Base-by-base conservation (phyloP, 2,113 vertebrate species). In the Stegastes partitus region DNA sequence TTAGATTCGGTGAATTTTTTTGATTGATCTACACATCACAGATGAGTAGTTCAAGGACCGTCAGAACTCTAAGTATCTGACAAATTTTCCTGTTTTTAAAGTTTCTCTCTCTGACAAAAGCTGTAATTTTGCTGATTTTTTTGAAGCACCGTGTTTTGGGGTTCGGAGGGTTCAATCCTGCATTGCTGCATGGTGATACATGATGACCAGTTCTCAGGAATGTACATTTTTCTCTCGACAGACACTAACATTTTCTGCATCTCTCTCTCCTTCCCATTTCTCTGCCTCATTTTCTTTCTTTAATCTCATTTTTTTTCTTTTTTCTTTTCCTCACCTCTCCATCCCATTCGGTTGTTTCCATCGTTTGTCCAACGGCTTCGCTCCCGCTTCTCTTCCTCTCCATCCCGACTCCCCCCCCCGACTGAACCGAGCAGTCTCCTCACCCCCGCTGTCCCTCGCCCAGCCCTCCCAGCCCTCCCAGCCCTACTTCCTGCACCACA, bases 171-270 rank as follows among this genome's bases (percentile, higher is more conserved):
- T 34, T 15, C 71, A 66, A 74, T 69, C 22, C 31, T 71, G 28
- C 66, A 64, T 86, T 82, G 51, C 66, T 84, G 81, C 76, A 82
- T 77, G 77, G 54, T 84, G 75, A 82, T 63, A 67, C 81, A 68
- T 82, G 69, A 87, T 82, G 74, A 80, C 7, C 5, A 49, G 83
- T 62, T 86, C 54, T 90, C 87, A 91, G 84, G 76, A 77, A 75
- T 91, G 83, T 93, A 77, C 87, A 85, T 92, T 94, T 91, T 89
- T 86, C 82, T 91, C 87, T 91, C 82, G 21, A 86, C 77, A 87
- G 90, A 93, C 90, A 91, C 94, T 95, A 95, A 95, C 93, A 94
- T 94, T 91, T 87, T 95, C 86, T 94, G 62, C 91, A 92, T 94
- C 82, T 94, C 89, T 93, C 89, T 92, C 90, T 93, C 90, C 85